Percentiles rank a stretch among this genome's conserved stretches.
Evolutionary conservation across 2,797 vertebrate genomes (phyloP).

Genomic region (Distichodus sexfasciatus): DNA sequence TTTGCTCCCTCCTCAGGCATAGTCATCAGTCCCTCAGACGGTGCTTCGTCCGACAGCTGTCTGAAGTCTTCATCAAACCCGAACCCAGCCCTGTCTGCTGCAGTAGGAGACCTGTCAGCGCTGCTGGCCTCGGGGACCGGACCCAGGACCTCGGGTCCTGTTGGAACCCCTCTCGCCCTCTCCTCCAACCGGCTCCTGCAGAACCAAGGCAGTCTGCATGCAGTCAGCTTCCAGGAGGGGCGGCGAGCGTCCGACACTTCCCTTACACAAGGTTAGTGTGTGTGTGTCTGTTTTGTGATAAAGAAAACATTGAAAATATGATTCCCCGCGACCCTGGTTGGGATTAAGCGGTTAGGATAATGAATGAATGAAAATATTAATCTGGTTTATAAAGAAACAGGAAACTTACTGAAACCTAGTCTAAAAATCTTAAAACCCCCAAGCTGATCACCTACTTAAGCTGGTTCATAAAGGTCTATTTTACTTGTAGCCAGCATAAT

Average conservation of each 20-base stretch:
- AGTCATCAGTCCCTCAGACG: constrained; percentile 84
- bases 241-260: constrained; percentile 94
- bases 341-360: too few relatives aligned
- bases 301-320: too few relatives aligned
- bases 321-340: too few relatives aligned
- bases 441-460: too few relatives aligned
- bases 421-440: too few relatives aligned
- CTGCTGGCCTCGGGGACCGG: constrained; percentile 67
- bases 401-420: too few relatives aligned
- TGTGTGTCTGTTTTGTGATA: not conserved
- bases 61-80: constrained; percentile 83
- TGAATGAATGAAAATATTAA: too few relatives aligned
- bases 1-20: constrained; percentile 74
- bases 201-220: constrained; percentile 76
- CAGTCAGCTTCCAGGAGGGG: constrained; percentile 89
- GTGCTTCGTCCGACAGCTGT: constrained; percentile 91
- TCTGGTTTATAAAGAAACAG: too few relatives aligned
- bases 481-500: too few relatives aligned
- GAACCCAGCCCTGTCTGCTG: constrained; percentile 58
- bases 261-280: constrained; percentile 86
- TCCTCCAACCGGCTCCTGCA: constrained; percentile 84
- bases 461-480: too few relatives aligned
- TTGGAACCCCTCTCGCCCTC: constrained; percentile 76
- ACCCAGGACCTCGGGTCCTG: constrained; percentile 65
- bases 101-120: constrained; percentile 71